A percentile compares a stretch with the other conserved stretches of the same genome.
Evolutionary conservation across 1,140 invertebrate species (phyloP).

Genomic region (Vollenhovia emeryi): DNA sequence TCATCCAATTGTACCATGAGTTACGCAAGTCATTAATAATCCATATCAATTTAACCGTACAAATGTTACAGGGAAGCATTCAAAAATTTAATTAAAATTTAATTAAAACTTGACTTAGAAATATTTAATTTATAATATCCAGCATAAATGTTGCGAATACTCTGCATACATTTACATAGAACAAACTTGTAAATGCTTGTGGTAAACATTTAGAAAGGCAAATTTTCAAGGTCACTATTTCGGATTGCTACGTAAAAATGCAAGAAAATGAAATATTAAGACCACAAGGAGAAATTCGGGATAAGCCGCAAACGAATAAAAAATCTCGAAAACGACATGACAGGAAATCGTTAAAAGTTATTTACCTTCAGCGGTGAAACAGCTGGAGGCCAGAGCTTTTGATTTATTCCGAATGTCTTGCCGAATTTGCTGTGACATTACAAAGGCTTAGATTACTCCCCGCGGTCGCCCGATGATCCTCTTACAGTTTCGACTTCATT

Average conservation of each 20-base stretch:
- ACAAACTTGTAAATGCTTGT: background rate
- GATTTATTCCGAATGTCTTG: conserved; percentile 44
- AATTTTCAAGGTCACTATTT: background rate
- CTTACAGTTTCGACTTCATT: conserved; percentile 75
- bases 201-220: background rate
- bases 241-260: background rate
- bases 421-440: conserved; percentile 62
- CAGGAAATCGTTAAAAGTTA: background rate
- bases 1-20: conserved; percentile 28
- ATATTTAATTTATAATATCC: conserved; percentile 16
- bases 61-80: background rate
- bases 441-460: conserved; percentile 59
- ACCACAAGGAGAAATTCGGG: background rate
- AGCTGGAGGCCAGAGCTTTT: background rate
- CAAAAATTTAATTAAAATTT: conserved; percentile 31
- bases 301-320: background rate
- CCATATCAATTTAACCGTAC: conserved; percentile 15
- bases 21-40: conserved; percentile 51
- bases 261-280: background rate
- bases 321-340: background rate
- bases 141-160: background rate
- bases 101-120: conserved; percentile 27
- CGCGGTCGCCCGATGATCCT: conserved; percentile 66
- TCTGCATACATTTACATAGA: background rate
- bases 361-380: background rate